Evolutionary conservation across 1,140 invertebrate genomes (phyloP).

Genomic region (Trissolcus basalis): DNA sequence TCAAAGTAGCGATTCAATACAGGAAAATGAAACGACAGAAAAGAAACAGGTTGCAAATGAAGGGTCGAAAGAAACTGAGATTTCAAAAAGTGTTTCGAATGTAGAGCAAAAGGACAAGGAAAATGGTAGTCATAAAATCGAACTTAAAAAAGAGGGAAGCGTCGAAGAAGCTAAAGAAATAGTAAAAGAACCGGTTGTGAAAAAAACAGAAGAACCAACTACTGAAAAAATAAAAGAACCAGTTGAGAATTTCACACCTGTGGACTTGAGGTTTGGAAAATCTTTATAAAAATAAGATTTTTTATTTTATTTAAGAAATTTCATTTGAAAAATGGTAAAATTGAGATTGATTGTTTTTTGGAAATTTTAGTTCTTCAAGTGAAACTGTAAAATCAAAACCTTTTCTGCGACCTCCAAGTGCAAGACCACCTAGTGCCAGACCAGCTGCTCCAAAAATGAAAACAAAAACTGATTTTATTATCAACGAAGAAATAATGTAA

Average conservation of each 20-base stretch:
- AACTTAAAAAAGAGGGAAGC: background rate
- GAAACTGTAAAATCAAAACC: slow-evolving; percentile 72
- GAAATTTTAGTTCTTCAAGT: slow-evolving; percentile 41
- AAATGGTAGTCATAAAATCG: background rate
- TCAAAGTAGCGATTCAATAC: slow-evolving; percentile 38
- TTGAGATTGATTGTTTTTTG: too few species aligned
- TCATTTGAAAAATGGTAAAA: too few species aligned
- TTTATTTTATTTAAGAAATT: too few species aligned
- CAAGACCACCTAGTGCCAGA: slow-evolving; percentile 84
- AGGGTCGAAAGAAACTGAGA: slow-evolving; percentile 18
- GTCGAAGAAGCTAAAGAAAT: too few species aligned
- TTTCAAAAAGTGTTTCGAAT: slow-evolving; percentile 12
- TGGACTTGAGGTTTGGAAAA: slow-evolving; percentile 17
- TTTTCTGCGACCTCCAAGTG: slow-evolving; percentile 80
- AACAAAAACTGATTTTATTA: slow-evolving; percentile 75
- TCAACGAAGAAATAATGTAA: slow-evolving; percentile 68
- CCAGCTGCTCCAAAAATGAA: slow-evolving; percentile 85
- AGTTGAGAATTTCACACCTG: slow-evolving; percentile 4
- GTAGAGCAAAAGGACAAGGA: slow-evolving; percentile 13
- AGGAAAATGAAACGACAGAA: slow-evolving; percentile 46
- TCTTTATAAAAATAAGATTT: too few species aligned
- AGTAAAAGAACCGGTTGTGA: background rate
- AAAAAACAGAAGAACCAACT: background rate
- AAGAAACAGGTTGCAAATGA: slow-evolving; percentile 15
- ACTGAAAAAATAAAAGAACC: slow-evolving; percentile 1